Conservation (phyloP, 2,113 vertebrate genomes). For the Scortum barcoo region DNA sequence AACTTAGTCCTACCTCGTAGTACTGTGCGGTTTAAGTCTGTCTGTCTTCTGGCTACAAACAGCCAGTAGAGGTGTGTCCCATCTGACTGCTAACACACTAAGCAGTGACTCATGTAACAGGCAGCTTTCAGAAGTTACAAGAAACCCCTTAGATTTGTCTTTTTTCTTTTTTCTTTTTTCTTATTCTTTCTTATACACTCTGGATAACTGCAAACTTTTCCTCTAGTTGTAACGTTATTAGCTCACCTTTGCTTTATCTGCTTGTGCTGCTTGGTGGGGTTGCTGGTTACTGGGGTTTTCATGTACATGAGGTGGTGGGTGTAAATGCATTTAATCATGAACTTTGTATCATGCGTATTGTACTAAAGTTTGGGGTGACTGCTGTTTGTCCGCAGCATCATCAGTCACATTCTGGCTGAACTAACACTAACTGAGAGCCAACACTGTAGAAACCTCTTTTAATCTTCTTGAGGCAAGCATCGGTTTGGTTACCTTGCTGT, state of each 20-base stretch:
- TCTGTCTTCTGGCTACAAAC: conserved; percentile 8
- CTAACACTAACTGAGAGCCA: not conserved
- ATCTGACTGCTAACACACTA: conserved; percentile 4
- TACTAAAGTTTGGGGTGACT: not conserved
- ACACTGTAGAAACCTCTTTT: not conserved
- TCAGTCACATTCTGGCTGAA: not conserved
- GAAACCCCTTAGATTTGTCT: too few relatives aligned
- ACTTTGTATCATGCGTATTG: not conserved
- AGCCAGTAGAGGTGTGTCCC: not conserved
- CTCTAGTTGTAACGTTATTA: not conserved
- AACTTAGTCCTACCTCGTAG: not conserved
- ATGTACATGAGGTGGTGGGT: not conserved
- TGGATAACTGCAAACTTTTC: not conserved
- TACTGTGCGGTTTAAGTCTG: not conserved
- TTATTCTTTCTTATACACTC: not conserved
- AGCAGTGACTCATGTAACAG: too few relatives aligned
- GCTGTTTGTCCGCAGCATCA: not conserved
- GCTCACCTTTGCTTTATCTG: not conserved
- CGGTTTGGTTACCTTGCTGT: not conserved
- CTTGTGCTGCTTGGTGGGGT: not conserved
- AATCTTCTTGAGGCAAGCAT: not conserved
- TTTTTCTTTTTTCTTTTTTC: too few relatives aligned
- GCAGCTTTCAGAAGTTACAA: not conserved
- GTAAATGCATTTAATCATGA: not conserved
- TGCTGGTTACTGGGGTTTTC: not conserved